phyloP scores from a whole-genome alignment of 2,113 vertebrate species.

The Centropristis striata region DNA sequence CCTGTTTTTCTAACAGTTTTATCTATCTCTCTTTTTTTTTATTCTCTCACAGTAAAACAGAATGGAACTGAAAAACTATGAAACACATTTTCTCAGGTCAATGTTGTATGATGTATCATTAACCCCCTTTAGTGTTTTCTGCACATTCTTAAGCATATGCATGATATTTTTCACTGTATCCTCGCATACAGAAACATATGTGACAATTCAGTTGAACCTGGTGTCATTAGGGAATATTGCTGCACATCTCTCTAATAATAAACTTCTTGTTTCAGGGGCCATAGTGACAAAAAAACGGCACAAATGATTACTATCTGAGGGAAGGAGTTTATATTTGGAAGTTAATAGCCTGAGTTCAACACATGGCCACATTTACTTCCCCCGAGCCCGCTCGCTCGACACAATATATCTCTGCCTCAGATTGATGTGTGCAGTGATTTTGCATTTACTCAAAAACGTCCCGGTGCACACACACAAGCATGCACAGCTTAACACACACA shows the following conservation, averaged over 20 bases:
- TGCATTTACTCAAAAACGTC: constrained; percentile 63
- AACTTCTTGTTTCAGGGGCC: constrained; percentile 42
- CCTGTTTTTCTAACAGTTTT: background rate
- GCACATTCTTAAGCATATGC: background rate
- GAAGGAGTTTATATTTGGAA: constrained; percentile 71
- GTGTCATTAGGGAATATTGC: constrained; percentile 44
- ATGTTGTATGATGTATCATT: background rate
- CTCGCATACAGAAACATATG: constrained; percentile 12
- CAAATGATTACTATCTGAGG: constrained; percentile 59
- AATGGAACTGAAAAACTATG: background rate
- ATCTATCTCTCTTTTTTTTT: background rate
- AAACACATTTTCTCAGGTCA: constrained; percentile 9
- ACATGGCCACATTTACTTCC: constrained; percentile 52
- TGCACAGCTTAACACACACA: background rate
- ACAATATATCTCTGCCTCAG: constrained; percentile 56
- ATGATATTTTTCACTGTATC: background rate
- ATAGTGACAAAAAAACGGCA: constrained; percentile 32
- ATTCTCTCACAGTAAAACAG: background rate
- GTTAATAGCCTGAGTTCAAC: constrained; percentile 77
- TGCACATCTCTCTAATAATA: constrained; percentile 46
- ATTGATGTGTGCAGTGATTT: constrained; percentile 76
- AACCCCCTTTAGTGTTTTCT: background rate
- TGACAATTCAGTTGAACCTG: constrained; percentile 21
- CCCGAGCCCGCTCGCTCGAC: constrained; percentile 22
- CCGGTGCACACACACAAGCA: constrained; percentile 26